Evolutionary conservation across 2,888 invertebrate species (phyloP).

Genomic region (Apantesis nais): DNA sequence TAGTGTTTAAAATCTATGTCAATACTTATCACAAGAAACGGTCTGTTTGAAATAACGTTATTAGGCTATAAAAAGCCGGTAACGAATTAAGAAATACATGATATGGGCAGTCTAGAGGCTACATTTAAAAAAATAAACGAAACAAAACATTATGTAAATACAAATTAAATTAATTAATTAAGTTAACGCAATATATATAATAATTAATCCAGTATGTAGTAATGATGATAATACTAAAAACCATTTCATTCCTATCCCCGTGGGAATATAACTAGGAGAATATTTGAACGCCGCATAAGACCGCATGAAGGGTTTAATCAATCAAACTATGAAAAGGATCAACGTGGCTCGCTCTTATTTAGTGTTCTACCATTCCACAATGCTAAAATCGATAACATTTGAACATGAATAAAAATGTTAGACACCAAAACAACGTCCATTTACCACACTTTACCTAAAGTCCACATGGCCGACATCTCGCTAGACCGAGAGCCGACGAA

Average conservation of each 20-base stretch:
- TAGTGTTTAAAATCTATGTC: slow-evolving; percentile 6
- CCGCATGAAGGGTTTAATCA: neutral
- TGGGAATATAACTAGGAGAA: neutral
- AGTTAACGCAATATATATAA: neutral
- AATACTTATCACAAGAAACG: slow-evolving; percentile 3
- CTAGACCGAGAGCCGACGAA: slow-evolving; percentile 31
- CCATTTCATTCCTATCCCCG: neutral
- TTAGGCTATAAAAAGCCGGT: neutral
- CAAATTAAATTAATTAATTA: neutral
- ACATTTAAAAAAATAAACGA: neutral
- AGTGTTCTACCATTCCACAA: neutral
- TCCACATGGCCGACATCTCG: slow-evolving; percentile 15
- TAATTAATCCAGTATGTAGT: neutral
- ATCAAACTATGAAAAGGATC: neutral
- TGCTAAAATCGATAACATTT: neutral
- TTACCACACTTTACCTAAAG: slow-evolving; percentile 12
- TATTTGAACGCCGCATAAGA: too few relatives aligned
- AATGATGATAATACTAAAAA: neutral
- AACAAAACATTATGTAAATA: neutral
- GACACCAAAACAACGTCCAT: neutral
- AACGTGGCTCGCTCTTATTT: neutral
- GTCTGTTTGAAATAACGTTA: slow-evolving; percentile 1
- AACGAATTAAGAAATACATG: neutral
- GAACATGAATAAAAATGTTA: neutral
- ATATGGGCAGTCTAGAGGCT: neutral